Conservation (phyloP, 2,797 vertebrate genomes). For the Gobio occitaniae region DNA sequence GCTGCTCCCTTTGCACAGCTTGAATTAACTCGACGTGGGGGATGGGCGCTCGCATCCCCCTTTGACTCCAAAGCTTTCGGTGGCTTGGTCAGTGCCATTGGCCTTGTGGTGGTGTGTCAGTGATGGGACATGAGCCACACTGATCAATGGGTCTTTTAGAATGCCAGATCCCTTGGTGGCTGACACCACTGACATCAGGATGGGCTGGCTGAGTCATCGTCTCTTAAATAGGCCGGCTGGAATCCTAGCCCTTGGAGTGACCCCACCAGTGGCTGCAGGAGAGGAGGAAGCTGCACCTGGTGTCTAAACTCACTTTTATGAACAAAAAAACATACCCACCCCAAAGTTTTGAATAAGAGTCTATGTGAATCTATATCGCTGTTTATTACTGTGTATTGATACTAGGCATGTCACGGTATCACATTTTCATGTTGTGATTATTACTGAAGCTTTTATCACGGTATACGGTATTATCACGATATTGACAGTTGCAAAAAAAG, state of each 20-base stretch:
- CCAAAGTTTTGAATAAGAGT: no score
- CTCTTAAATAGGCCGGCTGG: constrained; percentile 65
- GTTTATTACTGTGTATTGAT: no score
- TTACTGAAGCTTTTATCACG: no score
- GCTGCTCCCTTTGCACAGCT: constrained; percentile 79
- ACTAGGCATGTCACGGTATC: no score
- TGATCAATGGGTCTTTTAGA: constrained; percentile 51
- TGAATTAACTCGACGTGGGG: constrained; percentile 74
- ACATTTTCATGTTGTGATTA: no score
- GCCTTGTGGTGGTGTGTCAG: constrained; percentile 61
- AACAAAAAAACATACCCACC: no score
- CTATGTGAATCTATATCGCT: no score
- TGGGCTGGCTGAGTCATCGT: constrained; percentile 70
- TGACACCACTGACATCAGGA: constrained; percentile 60
- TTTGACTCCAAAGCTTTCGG: constrained; percentile 59
- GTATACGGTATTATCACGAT: no score
- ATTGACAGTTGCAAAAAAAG: no score
- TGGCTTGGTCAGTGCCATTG: constrained; percentile 67
- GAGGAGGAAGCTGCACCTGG: constrained; percentile 49
- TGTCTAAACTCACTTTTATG: constrained; percentile 26
- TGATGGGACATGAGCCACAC: constrained; percentile 53
- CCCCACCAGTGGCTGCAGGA: constrained; percentile 51
- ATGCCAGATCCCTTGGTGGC: constrained; percentile 61
- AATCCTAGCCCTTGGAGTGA: constrained; percentile 68
- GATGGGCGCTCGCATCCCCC: constrained; percentile 66